These are phyloP conservation scores for Silvanus unidentatus DNA, from an alignment of 2,888 invertebrate species.

Conservation along the genomic window DNA sequence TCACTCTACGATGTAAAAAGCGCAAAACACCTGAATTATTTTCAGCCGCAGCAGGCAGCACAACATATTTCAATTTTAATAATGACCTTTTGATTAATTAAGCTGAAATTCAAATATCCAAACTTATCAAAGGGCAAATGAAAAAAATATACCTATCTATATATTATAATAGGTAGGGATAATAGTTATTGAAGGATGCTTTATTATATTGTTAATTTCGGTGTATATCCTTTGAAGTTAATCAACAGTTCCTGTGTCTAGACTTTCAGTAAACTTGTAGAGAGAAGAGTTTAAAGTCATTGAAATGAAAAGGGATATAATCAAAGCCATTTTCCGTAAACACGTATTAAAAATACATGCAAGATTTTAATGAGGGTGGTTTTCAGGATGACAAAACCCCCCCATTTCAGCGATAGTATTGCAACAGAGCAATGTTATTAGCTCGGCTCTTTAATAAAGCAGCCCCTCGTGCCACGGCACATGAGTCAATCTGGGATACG, in stretches of 20 bases:
- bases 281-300: too few species aligned
- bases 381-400: constrained; percentile 4
- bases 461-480: constrained; percentile 22
- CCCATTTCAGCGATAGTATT: neutral
- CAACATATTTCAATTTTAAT: constrained; percentile 36
- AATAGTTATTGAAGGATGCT: too few species aligned
- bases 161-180: too few species aligned
- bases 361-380: constrained; percentile 4
- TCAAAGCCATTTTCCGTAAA: too few species aligned
- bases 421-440: constrained; percentile 21
- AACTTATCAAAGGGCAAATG: neutral
- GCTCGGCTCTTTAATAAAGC: constrained; percentile 34
- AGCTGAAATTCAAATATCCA: constrained; percentile 11
- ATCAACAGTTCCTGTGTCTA: neutral
- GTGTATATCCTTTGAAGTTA: neutral
- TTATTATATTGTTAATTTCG: too few species aligned
- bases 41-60: too few species aligned
- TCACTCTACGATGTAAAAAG: neutral
- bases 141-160: too few species aligned
- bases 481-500: constrained; percentile 49
- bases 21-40: constrained; percentile 1
- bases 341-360: constrained; percentile 1
- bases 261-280: too few species aligned
- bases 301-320: too few species aligned
- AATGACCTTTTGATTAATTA: constrained; percentile 38